These are phyloP conservation scores for Charina bottae DNA, from an alignment of 2,113 vertebrate genomes.

Conservation along the genomic window DNA sequence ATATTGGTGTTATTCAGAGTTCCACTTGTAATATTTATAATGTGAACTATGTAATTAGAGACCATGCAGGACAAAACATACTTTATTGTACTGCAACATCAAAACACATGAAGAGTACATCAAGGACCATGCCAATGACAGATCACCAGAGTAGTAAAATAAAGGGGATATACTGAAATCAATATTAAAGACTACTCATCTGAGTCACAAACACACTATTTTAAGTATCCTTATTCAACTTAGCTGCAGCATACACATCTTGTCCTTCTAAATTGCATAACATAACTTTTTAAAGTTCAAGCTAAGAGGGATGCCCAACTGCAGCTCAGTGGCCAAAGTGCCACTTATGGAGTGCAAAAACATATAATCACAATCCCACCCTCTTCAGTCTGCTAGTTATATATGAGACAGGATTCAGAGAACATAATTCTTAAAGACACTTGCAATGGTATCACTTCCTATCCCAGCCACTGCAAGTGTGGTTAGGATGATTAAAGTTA, in stretches of 20 bases:
- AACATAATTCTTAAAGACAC: slow-evolving; percentile 17
- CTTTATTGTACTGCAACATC: slow-evolving; percentile 79
- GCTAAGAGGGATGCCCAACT: slow-evolving; percentile 64
- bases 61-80: slow-evolving; percentile 76
- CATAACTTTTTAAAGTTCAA: slow-evolving; percentile 63
- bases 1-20: not conserved
- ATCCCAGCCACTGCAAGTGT: slow-evolving; percentile 8
- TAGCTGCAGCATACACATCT: slow-evolving; percentile 67
- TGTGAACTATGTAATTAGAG: slow-evolving; percentile 23
- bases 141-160: slow-evolving; percentile 62
- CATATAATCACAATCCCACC: not conserved
- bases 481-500: slow-evolving; percentile 10
- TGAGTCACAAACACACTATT: slow-evolving; percentile 72
- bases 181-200: slow-evolving; percentile 67
- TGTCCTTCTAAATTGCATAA: slow-evolving; percentile 50
- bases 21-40: not conserved
- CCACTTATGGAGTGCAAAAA: slow-evolving; percentile 21
- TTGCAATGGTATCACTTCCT: not conserved
- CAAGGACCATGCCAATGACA: slow-evolving; percentile 74
- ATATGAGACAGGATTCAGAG: slow-evolving; percentile 26
- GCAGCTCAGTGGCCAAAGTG: slow-evolving; percentile 34
- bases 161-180: slow-evolving; percentile 66
- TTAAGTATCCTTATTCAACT: slow-evolving; percentile 71
- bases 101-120: slow-evolving; percentile 75
- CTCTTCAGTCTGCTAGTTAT: slow-evolving; percentile 39